A percentile compares a stretch with the other conserved stretches of the same genome.
phyloP scores from a whole-genome alignment of 2,113 vertebrate genomes.

The Phoxinus phoxinus region DNA sequence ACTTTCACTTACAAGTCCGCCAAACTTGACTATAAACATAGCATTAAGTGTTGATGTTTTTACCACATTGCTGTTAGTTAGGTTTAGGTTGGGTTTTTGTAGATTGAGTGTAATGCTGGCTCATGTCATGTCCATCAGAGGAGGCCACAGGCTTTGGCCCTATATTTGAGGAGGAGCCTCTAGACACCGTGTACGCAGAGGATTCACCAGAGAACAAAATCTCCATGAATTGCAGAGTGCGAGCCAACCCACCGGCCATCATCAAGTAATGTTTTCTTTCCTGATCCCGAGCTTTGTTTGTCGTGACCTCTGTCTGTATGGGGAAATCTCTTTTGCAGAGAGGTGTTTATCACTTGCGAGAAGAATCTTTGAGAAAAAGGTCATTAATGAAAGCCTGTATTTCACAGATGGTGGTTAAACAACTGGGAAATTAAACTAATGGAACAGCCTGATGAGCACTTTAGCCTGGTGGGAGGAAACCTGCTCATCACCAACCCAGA shows the following conservation, averaged over 20 bases:
- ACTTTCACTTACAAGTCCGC: background rate
- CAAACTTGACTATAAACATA: background rate
- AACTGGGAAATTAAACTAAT: conserved; percentile 94
- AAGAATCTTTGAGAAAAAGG: background rate
- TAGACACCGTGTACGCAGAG: conserved; percentile 93
- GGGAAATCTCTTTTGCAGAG: background rate
- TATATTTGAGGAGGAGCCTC: conserved; percentile 96
- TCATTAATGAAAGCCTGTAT: background rate
- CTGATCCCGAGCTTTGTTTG: background rate
- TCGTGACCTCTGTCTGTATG: background rate
- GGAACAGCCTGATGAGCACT: conserved; percentile 85
- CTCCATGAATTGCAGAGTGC: conserved; percentile 94
- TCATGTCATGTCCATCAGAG: conserved; percentile 72
- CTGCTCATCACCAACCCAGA: conserved; percentile 92
- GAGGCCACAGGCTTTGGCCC: conserved; percentile 95
- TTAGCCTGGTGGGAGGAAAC: conserved; percentile 94
- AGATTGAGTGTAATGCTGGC: conserved; percentile 1
- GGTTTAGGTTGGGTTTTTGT: background rate
- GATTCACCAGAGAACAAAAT: conserved; percentile 92
- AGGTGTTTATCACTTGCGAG: background rate
- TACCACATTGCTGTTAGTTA: background rate
- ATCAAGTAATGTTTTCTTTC: conserved; percentile 82
- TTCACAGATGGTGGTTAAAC: conserved; percentile 89
- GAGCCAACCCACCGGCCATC: conserved; percentile 87
- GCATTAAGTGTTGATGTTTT: background rate